These are phyloP conservation scores for Elysia crispata DNA, from an alignment of 2,888 invertebrate genomes.

Conservation along the genomic window DNA sequence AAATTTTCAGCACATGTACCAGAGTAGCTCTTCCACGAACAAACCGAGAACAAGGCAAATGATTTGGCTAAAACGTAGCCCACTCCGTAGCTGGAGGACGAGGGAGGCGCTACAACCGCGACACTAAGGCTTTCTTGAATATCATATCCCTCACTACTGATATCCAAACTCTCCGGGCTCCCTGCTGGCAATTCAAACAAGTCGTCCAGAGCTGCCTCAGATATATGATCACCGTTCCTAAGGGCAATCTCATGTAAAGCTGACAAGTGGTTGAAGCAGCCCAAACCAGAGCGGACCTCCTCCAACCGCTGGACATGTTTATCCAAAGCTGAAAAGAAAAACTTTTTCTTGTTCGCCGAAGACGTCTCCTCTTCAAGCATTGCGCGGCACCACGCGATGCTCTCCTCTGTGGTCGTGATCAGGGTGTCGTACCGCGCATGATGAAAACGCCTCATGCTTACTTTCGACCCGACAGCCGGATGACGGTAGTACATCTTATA, in stretches of 20 bases:
- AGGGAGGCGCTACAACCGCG: conserved; percentile 18
- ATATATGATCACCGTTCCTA: neutral
- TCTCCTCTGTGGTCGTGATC: conserved; percentile 11
- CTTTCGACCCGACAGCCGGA: conserved; percentile 26
- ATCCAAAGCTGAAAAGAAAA: conserved; percentile 28
- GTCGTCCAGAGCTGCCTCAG: neutral
- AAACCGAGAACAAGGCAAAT: conserved; percentile 17
- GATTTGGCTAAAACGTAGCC: conserved; percentile 31
- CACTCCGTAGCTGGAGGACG: conserved; percentile 31
- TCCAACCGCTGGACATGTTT: conserved; percentile 7
- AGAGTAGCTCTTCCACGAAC: neutral
- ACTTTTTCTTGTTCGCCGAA: neutral
- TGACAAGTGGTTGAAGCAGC: conserved; percentile 31
- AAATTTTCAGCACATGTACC: conserved; percentile 25
- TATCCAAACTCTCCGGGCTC: conserved; percentile 11
- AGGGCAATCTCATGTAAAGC: conserved; percentile 25
- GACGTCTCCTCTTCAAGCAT: neutral
- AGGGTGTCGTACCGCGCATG: conserved; percentile 25
- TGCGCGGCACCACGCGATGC: conserved; percentile 12
- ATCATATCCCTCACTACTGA: neutral
- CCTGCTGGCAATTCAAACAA: neutral
- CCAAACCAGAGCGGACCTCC: conserved; percentile 2
- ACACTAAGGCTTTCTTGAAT: conserved; percentile 5
- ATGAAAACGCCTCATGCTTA: conserved; percentile 15
- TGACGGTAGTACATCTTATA: conserved; percentile 30